Conservation (phyloP, 2,888 invertebrate genomes). For the Panopea generosa region DNA sequence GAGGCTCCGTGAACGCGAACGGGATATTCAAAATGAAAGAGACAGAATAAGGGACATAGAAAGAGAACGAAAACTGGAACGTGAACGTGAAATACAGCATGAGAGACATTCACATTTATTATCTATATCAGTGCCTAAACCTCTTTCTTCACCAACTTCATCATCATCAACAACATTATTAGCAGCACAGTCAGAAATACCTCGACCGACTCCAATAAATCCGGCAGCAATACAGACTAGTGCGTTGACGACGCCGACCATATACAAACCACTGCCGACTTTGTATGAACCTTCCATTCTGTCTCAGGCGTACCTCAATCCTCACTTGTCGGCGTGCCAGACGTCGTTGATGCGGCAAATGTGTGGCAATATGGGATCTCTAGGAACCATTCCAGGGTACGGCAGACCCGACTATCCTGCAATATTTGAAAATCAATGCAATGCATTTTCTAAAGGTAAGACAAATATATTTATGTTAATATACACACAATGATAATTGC, state of each 20-base stretch:
- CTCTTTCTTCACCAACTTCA: slow-evolving; percentile 42
- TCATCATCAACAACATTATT: slow-evolving; percentile 20
- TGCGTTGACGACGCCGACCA: slow-evolving; percentile 66
- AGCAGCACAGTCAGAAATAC: slow-evolving; percentile 44
- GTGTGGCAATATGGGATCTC: slow-evolving; percentile 31
- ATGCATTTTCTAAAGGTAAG: slow-evolving; percentile 68
- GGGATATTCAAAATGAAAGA: slow-evolving; percentile 23
- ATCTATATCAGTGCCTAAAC: slow-evolving; percentile 45
- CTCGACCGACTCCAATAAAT: slow-evolving; percentile 74
- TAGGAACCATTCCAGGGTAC: slow-evolving; percentile 49
- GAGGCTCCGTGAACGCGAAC: slow-evolving; percentile 26
- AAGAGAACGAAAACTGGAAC: slow-evolving; percentile 36
- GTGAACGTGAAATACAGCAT: slow-evolving; percentile 30
- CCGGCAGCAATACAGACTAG: slow-evolving; percentile 71
- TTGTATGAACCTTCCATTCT: slow-evolving; percentile 69
- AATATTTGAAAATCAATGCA: slow-evolving; percentile 61
- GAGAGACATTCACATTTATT: slow-evolving; percentile 47
- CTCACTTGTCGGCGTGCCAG: slow-evolving; percentile 56
- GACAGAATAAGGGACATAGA: slow-evolving; percentile 36
- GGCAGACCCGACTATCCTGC: slow-evolving; percentile 54
- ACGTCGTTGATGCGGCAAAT: slow-evolving; percentile 61
- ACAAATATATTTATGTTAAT: no score
- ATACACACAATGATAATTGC: no score
- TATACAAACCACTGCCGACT: slow-evolving; percentile 71
- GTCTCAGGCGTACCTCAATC: slow-evolving; percentile 58